Evolutionary conservation across 2,113 vertebrate genomes (phyloP).

Genomic region (Ochotona curzoniae): DNA sequence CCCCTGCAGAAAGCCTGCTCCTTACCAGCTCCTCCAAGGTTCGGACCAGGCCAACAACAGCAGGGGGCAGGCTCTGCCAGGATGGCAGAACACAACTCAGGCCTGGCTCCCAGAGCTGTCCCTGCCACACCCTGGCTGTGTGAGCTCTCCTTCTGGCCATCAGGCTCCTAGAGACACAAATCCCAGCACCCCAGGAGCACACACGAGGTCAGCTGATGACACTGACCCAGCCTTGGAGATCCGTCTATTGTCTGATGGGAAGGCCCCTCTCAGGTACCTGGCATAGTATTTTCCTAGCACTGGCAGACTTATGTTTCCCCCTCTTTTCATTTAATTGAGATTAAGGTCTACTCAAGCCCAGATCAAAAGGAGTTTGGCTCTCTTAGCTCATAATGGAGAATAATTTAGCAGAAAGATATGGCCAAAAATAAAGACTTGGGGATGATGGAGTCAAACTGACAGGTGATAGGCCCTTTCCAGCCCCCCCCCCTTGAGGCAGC

Average conservation of each 20-base stretch:
- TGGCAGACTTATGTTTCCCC: background rate
- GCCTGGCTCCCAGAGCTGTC: background rate
- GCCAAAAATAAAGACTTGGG: background rate
- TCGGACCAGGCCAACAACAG: background rate
- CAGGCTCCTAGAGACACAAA: background rate
- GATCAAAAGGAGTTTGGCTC: constrained; percentile 59
- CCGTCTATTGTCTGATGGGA: background rate
- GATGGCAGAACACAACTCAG: background rate
- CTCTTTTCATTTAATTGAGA: background rate
- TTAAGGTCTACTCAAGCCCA: constrained; percentile 53
- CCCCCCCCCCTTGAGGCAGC: background rate
- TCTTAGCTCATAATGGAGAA: constrained; percentile 6
- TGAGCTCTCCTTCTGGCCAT: background rate
- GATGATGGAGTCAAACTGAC: background rate
- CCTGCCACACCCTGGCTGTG: background rate
- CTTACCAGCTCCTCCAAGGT: background rate
- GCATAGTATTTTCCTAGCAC: constrained; percentile 4
- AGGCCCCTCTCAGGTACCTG: background rate
- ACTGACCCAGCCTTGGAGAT: background rate
- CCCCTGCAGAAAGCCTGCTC: background rate
- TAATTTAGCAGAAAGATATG: background rate
- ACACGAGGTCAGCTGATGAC: background rate
- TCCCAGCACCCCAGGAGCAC: too few relatives aligned
- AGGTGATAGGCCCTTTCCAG: too few relatives aligned
- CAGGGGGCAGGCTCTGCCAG: background rate